phyloP scores from a whole-genome alignment of 2,113 vertebrate genomes.

The Oxygymnocypris stewartii region DNA sequence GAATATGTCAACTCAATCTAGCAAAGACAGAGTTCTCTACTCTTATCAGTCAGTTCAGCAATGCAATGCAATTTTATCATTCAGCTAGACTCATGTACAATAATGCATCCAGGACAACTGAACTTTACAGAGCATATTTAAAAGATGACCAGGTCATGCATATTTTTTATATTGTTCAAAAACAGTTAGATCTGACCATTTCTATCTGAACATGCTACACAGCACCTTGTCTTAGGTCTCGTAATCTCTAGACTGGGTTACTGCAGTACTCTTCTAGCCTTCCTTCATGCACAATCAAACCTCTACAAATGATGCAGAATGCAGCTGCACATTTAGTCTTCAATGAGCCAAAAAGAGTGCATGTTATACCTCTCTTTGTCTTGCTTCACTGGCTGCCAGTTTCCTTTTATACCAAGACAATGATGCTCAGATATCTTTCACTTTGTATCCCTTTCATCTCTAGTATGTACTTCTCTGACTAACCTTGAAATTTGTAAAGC shows the following conservation, averaged over 20 bases:
- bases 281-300: background rate
- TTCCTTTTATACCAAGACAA: background rate
- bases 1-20: background rate
- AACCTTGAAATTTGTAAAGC: background rate
- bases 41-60: slow-evolving; percentile 7
- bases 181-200: background rate
- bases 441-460: background rate
- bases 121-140: background rate
- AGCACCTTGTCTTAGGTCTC: background rate
- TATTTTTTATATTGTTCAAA: background rate
- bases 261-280: background rate
- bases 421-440: background rate
- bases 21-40: background rate
- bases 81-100: background rate
- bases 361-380: background rate
- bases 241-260: background rate
- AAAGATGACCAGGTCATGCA: background rate
- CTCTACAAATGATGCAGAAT: background rate
- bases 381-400: background rate
- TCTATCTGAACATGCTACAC: background rate
- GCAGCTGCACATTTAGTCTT: background rate
- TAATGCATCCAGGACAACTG: background rate
- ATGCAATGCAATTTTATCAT: no score
- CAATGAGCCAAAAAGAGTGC: background rate
- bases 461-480: background rate